Conservation (phyloP, 2,888 invertebrate genomes). For the Euplagia quadripunctaria region DNA sequence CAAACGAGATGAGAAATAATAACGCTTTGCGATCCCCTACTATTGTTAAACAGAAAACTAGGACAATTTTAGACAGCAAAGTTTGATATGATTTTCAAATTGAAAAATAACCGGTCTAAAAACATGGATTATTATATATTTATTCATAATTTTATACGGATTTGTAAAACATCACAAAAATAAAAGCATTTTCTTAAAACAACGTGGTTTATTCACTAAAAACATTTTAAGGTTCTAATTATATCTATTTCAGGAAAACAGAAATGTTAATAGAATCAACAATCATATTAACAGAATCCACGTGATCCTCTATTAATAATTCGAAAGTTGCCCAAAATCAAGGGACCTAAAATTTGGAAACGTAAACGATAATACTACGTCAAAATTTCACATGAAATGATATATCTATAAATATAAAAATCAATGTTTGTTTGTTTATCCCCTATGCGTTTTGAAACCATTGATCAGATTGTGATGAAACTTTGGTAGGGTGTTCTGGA, state of each 20-base stretch:
- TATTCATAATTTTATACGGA: constrained; percentile 43
- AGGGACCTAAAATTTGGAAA: too few species aligned
- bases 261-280: not conserved
- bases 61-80: constrained; percentile 44
- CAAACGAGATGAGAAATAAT: constrained; percentile 38
- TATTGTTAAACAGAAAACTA: constrained; percentile 48
- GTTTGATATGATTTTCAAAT: constrained; percentile 31
- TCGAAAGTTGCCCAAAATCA: too few species aligned
- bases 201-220: not conserved
- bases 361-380: too few species aligned
- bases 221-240: not conserved
- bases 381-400: too few species aligned
- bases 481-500: too few species aligned
- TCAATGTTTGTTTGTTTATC: too few species aligned
- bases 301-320: too few species aligned
- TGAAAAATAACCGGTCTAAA: not conserved
- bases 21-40: constrained; percentile 38
- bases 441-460: too few species aligned
- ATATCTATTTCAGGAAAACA: not conserved
- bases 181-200: constrained; percentile 39
- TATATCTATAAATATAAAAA: too few species aligned
- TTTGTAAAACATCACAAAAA: constrained; percentile 50
- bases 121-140: constrained; percentile 19
- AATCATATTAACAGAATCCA: too few species aligned
- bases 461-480: too few species aligned